Conservation (phyloP, 2,113 vertebrate species). For the Rhynchomys soricoides region DNA sequence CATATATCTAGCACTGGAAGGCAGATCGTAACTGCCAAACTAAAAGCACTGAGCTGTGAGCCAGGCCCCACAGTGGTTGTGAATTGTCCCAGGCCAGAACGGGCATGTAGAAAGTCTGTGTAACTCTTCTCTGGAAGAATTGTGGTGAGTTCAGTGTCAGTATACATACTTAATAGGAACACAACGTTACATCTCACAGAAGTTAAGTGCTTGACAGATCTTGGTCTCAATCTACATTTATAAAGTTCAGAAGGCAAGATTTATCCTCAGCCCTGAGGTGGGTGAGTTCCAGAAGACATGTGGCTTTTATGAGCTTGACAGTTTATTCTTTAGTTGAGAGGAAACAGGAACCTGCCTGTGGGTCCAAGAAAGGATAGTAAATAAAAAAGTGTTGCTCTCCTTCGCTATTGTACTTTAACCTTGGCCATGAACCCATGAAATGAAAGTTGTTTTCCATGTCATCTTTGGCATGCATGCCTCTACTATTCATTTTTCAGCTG, state of each 20-base stretch:
- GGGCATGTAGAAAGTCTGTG: neutral
- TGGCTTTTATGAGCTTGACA: slow-evolving; percentile 53
- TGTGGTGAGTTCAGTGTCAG: neutral
- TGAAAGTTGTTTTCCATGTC: neutral
- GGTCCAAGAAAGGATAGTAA: slow-evolving; percentile 43
- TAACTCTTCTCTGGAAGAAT: neutral
- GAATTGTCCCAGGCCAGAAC: neutral
- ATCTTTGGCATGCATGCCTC: neutral
- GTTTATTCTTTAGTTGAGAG: slow-evolving; percentile 54
- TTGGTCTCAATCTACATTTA: slow-evolving; percentile 50
- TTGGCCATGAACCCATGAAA: neutral
- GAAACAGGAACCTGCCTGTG: neutral
- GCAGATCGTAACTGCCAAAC: neutral
- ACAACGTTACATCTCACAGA: neutral
- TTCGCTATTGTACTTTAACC: slow-evolving; percentile 11
- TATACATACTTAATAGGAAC: neutral
- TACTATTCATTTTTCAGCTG: neutral
- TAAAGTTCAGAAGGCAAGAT: neutral
- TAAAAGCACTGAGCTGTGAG: neutral
- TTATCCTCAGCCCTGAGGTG: neutral
- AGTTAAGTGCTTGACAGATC: neutral
- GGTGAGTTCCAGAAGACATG: neutral
- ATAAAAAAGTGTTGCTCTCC: slow-evolving; percentile 22
- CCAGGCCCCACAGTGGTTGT: neutral
- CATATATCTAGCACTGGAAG: neutral